Evolutionary conservation across 64 coral and sea anemone genomes (phyloP).

Genomic region (Cladopsammia gracilis): DNA sequence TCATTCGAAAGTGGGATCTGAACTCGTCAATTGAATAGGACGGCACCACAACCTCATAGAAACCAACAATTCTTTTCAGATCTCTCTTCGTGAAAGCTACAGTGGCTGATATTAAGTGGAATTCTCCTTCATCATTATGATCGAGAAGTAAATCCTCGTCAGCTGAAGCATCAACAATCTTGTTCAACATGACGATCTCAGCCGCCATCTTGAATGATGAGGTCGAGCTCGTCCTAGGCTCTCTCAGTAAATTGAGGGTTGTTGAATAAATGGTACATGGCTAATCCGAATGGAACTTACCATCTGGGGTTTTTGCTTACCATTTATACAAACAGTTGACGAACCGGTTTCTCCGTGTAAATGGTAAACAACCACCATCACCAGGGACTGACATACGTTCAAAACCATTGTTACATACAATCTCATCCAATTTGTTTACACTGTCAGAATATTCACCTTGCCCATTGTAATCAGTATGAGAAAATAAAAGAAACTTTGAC

Average conservation of each 20-base stretch:
- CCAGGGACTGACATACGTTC: slow-evolving; percentile 43
- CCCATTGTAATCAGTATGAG: no score
- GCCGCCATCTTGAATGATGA: slow-evolving; percentile 34
- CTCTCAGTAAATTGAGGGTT: neutral
- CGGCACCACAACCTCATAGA: neutral
- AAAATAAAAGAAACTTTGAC: no score
- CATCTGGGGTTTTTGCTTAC: no score
- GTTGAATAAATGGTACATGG: neutral
- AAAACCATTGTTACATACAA: slow-evolving; percentile 46
- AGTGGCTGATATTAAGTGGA: slow-evolving; percentile 33
- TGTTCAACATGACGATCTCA: slow-evolving; percentile 16
- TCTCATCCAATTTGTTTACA: no score
- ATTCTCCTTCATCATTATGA: slow-evolving; percentile 56
- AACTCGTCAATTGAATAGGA: neutral
- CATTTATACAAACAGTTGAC: no score
- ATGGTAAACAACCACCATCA: neutral
- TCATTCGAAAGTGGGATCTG: slow-evolving; percentile 12
- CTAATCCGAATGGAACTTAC: no score
- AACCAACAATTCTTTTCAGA: neutral
- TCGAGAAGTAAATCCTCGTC: slow-evolving; percentile 48
- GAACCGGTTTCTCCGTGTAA: no score
- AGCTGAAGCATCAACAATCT: slow-evolving; percentile 37
- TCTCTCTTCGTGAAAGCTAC: slow-evolving; percentile 62
- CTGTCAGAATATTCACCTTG: no score
- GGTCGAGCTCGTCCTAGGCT: slow-evolving; percentile 2